phyloP scores from a whole-genome alignment of 2,797 vertebrate species.

The Pelobates cultripes region DNA sequence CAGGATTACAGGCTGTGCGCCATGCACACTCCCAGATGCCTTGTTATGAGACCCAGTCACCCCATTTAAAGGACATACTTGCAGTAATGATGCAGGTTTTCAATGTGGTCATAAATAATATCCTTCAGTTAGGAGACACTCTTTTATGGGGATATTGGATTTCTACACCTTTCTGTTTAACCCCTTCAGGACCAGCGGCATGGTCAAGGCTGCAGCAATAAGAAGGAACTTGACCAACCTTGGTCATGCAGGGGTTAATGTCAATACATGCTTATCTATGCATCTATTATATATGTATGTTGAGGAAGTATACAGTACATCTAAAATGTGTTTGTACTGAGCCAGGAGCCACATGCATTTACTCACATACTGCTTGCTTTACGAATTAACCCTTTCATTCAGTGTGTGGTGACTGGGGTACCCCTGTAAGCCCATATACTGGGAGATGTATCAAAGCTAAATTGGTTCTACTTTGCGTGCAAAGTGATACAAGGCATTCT shows the following conservation, averaged over 20 bases:
- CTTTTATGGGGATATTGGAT: conserved; percentile 1
- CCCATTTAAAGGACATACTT: not conserved
- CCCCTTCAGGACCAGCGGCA: too few species aligned
- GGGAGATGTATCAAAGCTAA: too few species aligned
- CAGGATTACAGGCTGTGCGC: not conserved
- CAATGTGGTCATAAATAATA: not conserved
- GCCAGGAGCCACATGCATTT: too few species aligned
- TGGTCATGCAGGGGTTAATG: not conserved
- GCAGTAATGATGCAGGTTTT: not conserved
- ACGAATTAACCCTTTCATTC: conserved; percentile 31
- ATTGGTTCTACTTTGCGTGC: too few species aligned
- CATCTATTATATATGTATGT: not conserved
- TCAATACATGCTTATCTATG: conserved; percentile 26
- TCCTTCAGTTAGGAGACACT: not conserved
- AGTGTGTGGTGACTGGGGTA: not conserved
- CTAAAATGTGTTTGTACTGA: conserved; percentile 1
- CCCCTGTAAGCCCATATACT: too few species aligned
- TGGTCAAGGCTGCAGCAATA: too few species aligned
- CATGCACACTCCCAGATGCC: not conserved
- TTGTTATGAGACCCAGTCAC: not conserved
- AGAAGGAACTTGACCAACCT: too few species aligned
- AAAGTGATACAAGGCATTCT: too few species aligned
- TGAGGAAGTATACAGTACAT: not conserved
- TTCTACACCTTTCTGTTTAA: conserved; percentile 11
- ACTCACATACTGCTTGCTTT: too few species aligned